Conservation (phyloP, 1,140 invertebrate species). For the Andrena cerasifolii region DNA sequence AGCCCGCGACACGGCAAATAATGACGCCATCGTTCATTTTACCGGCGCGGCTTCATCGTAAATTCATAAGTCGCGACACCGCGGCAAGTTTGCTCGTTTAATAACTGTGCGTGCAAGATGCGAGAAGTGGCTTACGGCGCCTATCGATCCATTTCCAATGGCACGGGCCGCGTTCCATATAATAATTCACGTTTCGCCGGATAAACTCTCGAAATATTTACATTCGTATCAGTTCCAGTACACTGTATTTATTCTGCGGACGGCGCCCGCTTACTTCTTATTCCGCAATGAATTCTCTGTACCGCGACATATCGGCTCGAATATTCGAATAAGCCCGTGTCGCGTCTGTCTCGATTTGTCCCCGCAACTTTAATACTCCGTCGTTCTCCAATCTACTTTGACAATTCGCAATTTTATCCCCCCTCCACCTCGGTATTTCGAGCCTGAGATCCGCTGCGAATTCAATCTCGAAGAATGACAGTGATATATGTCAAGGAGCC, state of each 20-base stretch:
- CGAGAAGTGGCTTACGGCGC: neutral
- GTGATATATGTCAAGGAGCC: no score
- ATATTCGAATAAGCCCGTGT: conserved; percentile 2
- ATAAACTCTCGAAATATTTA: conserved; percentile 10
- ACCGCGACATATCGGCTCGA: neutral
- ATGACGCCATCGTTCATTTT: conserved; percentile 21
- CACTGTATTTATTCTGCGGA: no score
- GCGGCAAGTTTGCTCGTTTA: conserved; percentile 1
- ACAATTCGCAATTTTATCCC: neutral
- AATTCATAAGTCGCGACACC: conserved; percentile 34
- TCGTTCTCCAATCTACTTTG: neutral
- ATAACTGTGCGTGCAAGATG: conserved; percentile 24
- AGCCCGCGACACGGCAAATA: neutral
- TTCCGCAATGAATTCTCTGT: neutral
- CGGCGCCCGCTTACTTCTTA: neutral
- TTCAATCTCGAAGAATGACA: no score
- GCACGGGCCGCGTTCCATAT: conserved; percentile 3
- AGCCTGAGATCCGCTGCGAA: neutral
- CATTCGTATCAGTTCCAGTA: neutral
- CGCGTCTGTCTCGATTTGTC: neutral
- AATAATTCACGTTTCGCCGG: conserved; percentile 6
- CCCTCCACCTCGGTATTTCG: neutral
- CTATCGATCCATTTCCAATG: conserved; percentile 29
- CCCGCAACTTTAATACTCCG: neutral
- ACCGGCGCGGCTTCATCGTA: conserved; percentile 10